Conservation (phyloP, 2,113 vertebrate genomes). For the Collichthys lucidus region DNA sequence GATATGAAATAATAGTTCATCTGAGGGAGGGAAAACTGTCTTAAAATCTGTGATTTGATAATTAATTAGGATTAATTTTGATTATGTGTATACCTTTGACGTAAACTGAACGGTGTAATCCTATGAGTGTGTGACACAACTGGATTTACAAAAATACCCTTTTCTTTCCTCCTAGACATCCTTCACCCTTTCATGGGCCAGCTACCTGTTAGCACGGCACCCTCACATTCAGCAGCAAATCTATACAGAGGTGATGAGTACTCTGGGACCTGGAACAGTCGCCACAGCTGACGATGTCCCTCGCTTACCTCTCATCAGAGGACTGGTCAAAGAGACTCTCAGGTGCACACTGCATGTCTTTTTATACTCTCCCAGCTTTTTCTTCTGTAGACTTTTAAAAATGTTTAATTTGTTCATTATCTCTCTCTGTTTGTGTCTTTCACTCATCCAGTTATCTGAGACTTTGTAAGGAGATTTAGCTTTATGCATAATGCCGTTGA, state of each 20-base stretch:
- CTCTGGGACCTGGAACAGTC: conserved; percentile 81
- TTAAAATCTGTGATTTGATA: neutral
- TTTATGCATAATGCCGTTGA: conserved; percentile 49
- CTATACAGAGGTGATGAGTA: conserved; percentile 84
- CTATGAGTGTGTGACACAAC: neutral
- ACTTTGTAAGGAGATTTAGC: conserved; percentile 33
- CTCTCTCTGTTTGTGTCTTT: neutral
- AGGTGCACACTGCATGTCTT: conserved; percentile 77
- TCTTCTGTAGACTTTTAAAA: neutral
- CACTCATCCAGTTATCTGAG: neutral
- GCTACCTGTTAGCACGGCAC: conserved; percentile 89
- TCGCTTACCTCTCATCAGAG: conserved; percentile 88
- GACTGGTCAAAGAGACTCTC: conserved; percentile 93
- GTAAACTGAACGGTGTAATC: neutral
- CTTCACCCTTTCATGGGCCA: conserved; percentile 91
- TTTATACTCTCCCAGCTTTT: neutral
- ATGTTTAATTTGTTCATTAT: neutral
- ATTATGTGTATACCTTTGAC: neutral
- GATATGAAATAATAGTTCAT: neutral
- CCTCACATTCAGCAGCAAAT: conserved; percentile 87
- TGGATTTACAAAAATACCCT: neutral
- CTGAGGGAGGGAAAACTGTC: neutral
- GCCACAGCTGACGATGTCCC: conserved; percentile 86
- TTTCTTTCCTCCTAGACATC: conserved; percentile 85
- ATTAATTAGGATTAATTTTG: conserved; percentile 1